phyloP scores from a whole-genome alignment of 1,140 invertebrate genomes.

The Ips typographus region DNA sequence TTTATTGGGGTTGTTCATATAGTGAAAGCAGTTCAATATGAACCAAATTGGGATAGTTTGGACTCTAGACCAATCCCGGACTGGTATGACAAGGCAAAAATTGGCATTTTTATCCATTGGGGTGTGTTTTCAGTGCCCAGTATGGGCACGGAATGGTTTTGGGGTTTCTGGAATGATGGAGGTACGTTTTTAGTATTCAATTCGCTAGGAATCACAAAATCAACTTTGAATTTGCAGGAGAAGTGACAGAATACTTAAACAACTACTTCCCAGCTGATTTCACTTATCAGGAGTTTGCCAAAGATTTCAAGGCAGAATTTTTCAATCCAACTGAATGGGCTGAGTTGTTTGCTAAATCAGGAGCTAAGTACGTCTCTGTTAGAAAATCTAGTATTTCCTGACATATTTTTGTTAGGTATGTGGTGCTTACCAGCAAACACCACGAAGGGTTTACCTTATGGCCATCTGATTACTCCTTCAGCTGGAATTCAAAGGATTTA shows the following conservation, averaged over 20 bases:
- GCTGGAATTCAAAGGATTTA: slow-evolving; percentile 14
- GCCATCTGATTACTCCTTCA: slow-evolving; percentile 62
- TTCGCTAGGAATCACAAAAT: not conserved
- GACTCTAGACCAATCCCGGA: slow-evolving; percentile 77
- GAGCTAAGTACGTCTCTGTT: slow-evolving; percentile 66
- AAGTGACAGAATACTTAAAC: slow-evolving; percentile 64
- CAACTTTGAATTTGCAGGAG: slow-evolving; percentile 2
- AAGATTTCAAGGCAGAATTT: slow-evolving; percentile 78
- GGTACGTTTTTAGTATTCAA: not conserved
- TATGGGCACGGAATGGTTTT: slow-evolving; percentile 86
- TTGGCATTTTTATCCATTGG: slow-evolving; percentile 94
- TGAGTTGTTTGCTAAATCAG: slow-evolving; percentile 69
- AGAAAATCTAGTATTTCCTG: not conserved
- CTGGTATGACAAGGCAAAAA: slow-evolving; percentile 89
- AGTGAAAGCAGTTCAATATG: slow-evolving; percentile 49
- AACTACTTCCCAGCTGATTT: slow-evolving; percentile 76
- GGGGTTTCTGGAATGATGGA: slow-evolving; percentile 67
- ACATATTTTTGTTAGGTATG: slow-evolving; percentile 51
- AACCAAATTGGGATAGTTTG: slow-evolving; percentile 79
- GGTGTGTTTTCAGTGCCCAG: slow-evolving; percentile 89
- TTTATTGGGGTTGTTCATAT: too few species aligned
- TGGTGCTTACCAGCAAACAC: slow-evolving; percentile 91
- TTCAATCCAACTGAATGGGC: slow-evolving; percentile 79
- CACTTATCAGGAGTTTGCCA: slow-evolving; percentile 84
- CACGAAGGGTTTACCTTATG: slow-evolving; percentile 91